Base-by-base conservation (phyloP, 2,888 invertebrate species). In the Caradrina kadenii region DNA sequence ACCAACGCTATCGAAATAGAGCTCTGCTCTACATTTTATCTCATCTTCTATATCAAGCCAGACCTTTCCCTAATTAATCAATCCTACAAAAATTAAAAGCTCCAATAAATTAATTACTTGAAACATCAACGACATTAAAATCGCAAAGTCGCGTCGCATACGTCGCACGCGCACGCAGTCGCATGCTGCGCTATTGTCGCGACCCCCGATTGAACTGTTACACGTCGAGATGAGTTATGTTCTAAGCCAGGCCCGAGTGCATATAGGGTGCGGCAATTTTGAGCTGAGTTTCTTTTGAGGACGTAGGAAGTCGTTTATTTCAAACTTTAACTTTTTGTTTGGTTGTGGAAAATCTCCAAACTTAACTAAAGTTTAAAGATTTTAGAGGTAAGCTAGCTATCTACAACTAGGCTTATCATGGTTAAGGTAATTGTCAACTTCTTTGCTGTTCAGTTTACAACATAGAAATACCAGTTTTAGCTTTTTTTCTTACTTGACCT, bases 151-250 rank as follows among this genome's bases (percentile, higher is more conserved):
- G 69, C 63, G 58, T 70, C 78, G 82, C 67, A 58, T 19, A 13
- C 76, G 81, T 80, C 94, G 94, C 94, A 92, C 82, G 91, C 85
- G 87, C 88, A 86, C 59, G 68, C 62, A 60, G 67, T 73, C 62
- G 71, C 93, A 91, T 87, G 90, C 94, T 93, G 94, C 81, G 92
- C 94, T 81, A 90, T 96, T 96, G 95, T 96, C 84, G 84, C 86
- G 84, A 89, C 92, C 95, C 94, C 90, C 94, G 93, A 94, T 93
- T 93, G 93, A 94, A 93, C 93, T 95, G 94, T 94, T 93, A 91
- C 93, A 86, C 76, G 86, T 84, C 88, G 81, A 88, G 88, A 91
- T 95, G 95, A 96, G 92, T 94, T 95, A 95, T 95, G 95, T 94
- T 91, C 92, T 82, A 80, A 82, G 71, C 73, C 67, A 77, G 69